phyloP scores from a whole-genome alignment of 1,140 invertebrate species.

The Contarinia nasturtii region DNA sequence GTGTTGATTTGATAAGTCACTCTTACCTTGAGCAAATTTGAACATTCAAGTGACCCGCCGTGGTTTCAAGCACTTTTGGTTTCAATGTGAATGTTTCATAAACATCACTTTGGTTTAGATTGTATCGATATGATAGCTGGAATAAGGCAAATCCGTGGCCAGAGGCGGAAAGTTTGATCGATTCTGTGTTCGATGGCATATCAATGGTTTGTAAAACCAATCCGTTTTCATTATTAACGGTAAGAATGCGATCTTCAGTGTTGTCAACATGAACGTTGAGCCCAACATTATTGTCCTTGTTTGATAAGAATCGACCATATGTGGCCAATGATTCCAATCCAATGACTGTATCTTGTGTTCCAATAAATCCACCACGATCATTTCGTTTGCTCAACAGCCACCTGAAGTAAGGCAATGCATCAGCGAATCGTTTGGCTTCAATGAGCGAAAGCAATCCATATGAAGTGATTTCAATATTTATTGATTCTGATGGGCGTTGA shows the following conservation, averaged over 20 bases:
- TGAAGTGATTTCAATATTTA: constrained; percentile 61
- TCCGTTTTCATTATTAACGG: too few species aligned
- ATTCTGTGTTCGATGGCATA: not conserved
- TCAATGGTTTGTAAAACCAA: not conserved
- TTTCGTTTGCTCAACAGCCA: constrained; percentile 62
- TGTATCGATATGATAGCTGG: not conserved
- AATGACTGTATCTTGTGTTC: constrained; percentile 48
- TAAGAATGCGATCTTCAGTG: not conserved
- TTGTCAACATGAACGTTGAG: constrained; percentile 15
- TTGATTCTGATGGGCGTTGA: constrained; percentile 32
- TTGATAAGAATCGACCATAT: constrained; percentile 38
- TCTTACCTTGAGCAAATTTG: too few species aligned
- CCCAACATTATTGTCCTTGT: constrained; percentile 31
- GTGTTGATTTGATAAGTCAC: not conserved
- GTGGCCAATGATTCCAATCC: constrained; percentile 45
- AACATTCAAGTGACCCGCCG: too few species aligned
- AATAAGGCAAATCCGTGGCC: not conserved
- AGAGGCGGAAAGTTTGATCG: not conserved
- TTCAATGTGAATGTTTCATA: not conserved
- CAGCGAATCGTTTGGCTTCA: constrained; percentile 32
- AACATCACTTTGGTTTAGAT: not conserved
- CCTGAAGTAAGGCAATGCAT: constrained; percentile 33
- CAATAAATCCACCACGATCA: constrained; percentile 54
- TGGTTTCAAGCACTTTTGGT: not conserved
- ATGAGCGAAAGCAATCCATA: constrained; percentile 48